phyloP scores from a whole-genome alignment of 2,797 vertebrate genomes.

The Phoxinus dragarum region DNA sequence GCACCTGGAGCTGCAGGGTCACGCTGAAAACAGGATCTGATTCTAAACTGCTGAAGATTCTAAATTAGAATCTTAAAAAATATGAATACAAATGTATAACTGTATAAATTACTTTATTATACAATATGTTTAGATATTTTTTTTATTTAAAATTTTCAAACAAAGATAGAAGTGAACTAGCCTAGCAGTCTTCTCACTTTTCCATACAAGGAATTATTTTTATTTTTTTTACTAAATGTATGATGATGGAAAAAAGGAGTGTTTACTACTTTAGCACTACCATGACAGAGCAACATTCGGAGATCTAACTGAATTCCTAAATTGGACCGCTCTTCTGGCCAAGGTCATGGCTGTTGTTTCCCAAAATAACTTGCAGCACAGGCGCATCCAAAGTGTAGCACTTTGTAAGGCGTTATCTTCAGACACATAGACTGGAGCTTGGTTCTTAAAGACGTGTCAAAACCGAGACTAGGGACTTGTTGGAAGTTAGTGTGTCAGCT shows the following conservation, averaged over 20 bases:
- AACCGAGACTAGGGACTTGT: slow-evolving; percentile 77
- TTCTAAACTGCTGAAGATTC: neutral
- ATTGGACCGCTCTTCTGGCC: slow-evolving; percentile 86
- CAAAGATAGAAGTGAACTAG: neutral
- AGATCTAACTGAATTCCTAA: slow-evolving; percentile 85
- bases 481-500: slow-evolving; percentile 70
- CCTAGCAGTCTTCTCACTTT: neutral
- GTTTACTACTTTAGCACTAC: slow-evolving; percentile 48
- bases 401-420: slow-evolving; percentile 91
- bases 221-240: neutral
- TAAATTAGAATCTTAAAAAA: neutral
- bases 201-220: neutral
- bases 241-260: neutral
- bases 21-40: no score
- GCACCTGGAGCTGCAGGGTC: neutral
- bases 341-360: slow-evolving; percentile 89
- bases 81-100: neutral
- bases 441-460: slow-evolving; percentile 88
- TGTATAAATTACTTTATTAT: neutral
- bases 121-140: neutral
- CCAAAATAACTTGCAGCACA: slow-evolving; percentile 89
- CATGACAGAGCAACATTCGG: slow-evolving; percentile 63
- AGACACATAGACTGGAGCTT: slow-evolving; percentile 86
- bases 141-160: neutral
- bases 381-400: slow-evolving; percentile 82